phyloP scores from a whole-genome alignment of 1,140 invertebrate genomes.

The Danaus melanippus region DNA sequence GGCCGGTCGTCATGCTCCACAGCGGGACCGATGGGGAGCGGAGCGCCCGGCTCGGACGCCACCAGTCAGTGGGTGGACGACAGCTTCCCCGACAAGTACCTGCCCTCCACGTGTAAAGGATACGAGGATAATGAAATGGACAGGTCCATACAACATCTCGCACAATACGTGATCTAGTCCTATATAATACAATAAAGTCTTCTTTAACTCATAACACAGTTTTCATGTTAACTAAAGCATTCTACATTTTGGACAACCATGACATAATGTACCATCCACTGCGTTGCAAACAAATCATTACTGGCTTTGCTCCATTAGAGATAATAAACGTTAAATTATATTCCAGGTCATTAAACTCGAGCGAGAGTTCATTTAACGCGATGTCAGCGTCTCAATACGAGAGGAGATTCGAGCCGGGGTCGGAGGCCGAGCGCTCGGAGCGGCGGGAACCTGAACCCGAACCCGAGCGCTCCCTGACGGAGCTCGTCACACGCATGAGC shows the following conservation, averaged over 20 bases:
- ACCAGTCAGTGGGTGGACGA: slow-evolving; percentile 70
- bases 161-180: too few relatives aligned
- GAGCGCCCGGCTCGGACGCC: slow-evolving; percentile 49
- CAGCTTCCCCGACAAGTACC: slow-evolving; percentile 56
- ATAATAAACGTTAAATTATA: not conserved
- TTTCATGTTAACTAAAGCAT: too few relatives aligned
- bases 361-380: slow-evolving; percentile 63
- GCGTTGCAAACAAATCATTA: too few relatives aligned
- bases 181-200: too few relatives aligned
- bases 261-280: too few relatives aligned
- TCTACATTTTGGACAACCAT: too few relatives aligned
- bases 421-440: slow-evolving; percentile 31
- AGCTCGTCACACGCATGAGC: slow-evolving; percentile 57
- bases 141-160: slow-evolving; percentile 11
- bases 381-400: slow-evolving; percentile 56
- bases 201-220: too few relatives aligned
- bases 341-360: slow-evolving; percentile 51
- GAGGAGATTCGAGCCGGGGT: slow-evolving; percentile 46
- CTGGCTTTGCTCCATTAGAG: too few relatives aligned
- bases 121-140: slow-evolving; percentile 60
- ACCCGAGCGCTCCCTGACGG: slow-evolving; percentile 43
- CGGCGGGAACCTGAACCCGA: slow-evolving; percentile 32
- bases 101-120: slow-evolving; percentile 48
- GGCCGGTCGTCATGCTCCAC: slow-evolving; percentile 16
- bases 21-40: slow-evolving; percentile 37